Evolutionary conservation across 1,140 invertebrate genomes (phyloP).

Genomic region (Lucilia cuprina): DNA sequence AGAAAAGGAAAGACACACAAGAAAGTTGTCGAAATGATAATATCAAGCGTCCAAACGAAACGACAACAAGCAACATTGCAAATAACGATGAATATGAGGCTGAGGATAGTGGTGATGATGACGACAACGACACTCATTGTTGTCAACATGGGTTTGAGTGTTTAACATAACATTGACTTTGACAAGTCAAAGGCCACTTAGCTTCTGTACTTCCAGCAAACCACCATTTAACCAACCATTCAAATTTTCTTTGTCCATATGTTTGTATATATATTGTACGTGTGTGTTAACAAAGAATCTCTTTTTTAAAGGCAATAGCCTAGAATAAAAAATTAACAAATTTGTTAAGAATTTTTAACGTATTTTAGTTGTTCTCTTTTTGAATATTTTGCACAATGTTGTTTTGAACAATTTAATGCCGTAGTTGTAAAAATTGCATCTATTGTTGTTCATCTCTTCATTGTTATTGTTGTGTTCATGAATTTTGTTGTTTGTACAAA

Average conservation of each 20-base stretch:
- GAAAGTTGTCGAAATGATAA: constrained; percentile 7
- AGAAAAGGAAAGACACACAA: background rate
- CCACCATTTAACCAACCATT: background rate
- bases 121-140: constrained; percentile 16
- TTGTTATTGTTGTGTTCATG: background rate
- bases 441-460: background rate
- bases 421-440: background rate
- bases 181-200: constrained; percentile 13
- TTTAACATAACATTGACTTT: background rate
- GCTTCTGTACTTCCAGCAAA: background rate
- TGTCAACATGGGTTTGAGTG: background rate
- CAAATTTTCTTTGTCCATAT: background rate
- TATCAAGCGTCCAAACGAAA: background rate
- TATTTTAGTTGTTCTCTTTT: background rate
- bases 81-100: background rate
- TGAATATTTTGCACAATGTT: background rate
- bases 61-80: background rate
- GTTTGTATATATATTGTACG: background rate
- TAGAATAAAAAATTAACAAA: background rate
- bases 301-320: background rate
- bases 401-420: background rate
- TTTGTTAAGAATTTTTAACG: constrained; percentile 3
- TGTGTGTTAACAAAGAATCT: background rate
- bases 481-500: background rate
- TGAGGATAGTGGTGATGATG: background rate